Percentiles rank a stretch among this genome's conserved stretches.
Conservation (phyloP, 2,888 invertebrate species). For the Pristionchus mayeri region DNA sequence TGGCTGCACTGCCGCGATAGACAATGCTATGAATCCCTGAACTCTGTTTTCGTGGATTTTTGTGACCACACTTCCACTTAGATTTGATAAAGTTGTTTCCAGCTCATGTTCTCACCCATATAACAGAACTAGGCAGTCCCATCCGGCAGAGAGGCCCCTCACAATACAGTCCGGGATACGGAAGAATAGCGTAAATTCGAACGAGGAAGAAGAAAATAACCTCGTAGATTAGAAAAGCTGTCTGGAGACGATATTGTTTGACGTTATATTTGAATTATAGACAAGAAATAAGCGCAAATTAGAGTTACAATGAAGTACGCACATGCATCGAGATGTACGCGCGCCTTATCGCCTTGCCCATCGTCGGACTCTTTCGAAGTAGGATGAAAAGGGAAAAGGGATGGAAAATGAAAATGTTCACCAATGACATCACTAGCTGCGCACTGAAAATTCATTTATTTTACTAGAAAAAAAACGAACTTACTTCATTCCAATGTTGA, state of each 20-base stretch:
- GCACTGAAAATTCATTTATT: background rate
- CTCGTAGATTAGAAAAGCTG: background rate
- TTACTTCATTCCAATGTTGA: constrained; percentile 22
- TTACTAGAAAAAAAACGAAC: background rate
- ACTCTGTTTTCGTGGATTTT: background rate
- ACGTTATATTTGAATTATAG: too few species aligned
- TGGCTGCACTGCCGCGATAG: background rate
- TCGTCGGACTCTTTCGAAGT: background rate
- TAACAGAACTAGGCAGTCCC: background rate
- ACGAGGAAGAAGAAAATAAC: constrained; percentile 27
- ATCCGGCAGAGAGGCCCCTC: background rate
- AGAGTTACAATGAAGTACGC: background rate
- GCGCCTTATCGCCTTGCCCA: background rate
- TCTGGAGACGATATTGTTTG: too few species aligned
- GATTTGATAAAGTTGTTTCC: background rate
- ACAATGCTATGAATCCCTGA: background rate
- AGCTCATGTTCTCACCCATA: background rate
- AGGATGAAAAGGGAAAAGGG: background rate
- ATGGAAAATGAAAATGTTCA: constrained; percentile 9
- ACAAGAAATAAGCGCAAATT: background rate
- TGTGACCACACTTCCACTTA: background rate
- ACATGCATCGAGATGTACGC: constrained; percentile 16
- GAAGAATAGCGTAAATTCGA: background rate
- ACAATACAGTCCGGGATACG: background rate
- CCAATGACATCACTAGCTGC: background rate